Evolutionary conservation across 1,140 invertebrate genomes (phyloP).

Genomic region (Dendroctonus ponderosae): DNA sequence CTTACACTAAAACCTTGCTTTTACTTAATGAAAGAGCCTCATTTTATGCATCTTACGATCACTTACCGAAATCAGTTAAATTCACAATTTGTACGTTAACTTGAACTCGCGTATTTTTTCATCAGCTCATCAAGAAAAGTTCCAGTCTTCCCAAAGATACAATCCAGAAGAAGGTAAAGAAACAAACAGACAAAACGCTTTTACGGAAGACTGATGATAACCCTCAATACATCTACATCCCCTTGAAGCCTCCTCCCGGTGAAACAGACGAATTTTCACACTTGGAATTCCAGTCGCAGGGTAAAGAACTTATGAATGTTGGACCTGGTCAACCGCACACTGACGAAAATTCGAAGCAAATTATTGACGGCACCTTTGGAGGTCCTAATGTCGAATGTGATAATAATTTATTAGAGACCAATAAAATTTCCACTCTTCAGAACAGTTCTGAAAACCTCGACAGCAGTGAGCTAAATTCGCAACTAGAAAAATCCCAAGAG

Average conservation of each 20-base stretch:
- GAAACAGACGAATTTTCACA: slow-evolving; percentile 48
- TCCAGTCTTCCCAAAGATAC: slow-evolving; percentile 12
- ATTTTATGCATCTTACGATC: too few species aligned
- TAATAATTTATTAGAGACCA: too few species aligned
- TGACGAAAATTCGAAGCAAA: neutral
- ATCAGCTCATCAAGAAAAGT: slow-evolving; percentile 10
- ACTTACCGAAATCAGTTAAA: too few species aligned
- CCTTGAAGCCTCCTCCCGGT: slow-evolving; percentile 47
- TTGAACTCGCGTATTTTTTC: neutral
- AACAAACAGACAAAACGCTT: slow-evolving; percentile 17
- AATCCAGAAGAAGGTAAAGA: slow-evolving; percentile 7
- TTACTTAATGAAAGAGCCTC: too few species aligned
- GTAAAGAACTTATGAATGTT: neutral
- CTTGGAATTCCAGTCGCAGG: slow-evolving; percentile 41
- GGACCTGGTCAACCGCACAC: neutral
- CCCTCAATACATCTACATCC: slow-evolving; percentile 50
- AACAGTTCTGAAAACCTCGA: neutral
- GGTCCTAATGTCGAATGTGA: too few species aligned
- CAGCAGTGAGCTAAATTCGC: neutral
- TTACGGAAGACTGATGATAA: slow-evolving; percentile 17
- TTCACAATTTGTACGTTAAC: too few species aligned
- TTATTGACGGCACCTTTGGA: too few species aligned
- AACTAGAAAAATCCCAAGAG: neutral
- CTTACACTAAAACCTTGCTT: too few species aligned
- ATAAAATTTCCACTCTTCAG: too few species aligned